Evolutionary conservation across 2,113 vertebrate genomes (phyloP).

Genomic region (Solea senegalensis): DNA sequence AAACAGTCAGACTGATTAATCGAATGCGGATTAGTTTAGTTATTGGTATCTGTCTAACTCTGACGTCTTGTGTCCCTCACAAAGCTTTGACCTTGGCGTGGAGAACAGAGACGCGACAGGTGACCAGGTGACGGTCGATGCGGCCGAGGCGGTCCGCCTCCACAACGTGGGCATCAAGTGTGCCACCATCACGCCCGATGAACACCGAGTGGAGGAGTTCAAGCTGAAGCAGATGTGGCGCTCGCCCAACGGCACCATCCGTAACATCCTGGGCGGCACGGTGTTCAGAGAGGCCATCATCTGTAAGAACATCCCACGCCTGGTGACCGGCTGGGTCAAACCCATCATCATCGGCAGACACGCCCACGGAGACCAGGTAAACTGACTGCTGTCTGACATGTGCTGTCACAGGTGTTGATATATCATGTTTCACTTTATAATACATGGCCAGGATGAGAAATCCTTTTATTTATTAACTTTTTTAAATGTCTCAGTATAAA

Average conservation of each 20-base stretch:
- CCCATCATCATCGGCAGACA: slow-evolving; percentile 98
- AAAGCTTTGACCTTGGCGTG: slow-evolving; percentile 94
- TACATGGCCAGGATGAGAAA: too few species aligned
- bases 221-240: slow-evolving; percentile 99
- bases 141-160: slow-evolving; percentile 91
- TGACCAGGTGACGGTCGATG: slow-evolving; percentile 92
- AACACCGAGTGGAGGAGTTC: slow-evolving; percentile 97
- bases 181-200: slow-evolving; percentile 97
- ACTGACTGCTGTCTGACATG: not conserved
- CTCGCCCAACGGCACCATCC: slow-evolving; percentile 97
- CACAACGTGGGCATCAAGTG: slow-evolving; percentile 95
- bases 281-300: slow-evolving; percentile 98
- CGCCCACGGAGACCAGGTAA: slow-evolving; percentile 95
- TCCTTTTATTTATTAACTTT: too few species aligned
- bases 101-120: slow-evolving; percentile 92
- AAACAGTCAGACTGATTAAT: too few species aligned
- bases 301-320: slow-evolving; percentile 95
- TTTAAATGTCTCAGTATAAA: too few species aligned
- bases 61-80: not conserved
- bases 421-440: too few species aligned
- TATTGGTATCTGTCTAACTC: not conserved
- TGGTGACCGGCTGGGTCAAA: slow-evolving; percentile 93
- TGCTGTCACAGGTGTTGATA: too few species aligned
- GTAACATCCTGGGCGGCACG: slow-evolving; percentile 96
- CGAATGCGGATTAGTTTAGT: too few species aligned